Base-by-base conservation (phyloP, 2,888 invertebrate genomes). In the Cephus nigrinus region DNA sequence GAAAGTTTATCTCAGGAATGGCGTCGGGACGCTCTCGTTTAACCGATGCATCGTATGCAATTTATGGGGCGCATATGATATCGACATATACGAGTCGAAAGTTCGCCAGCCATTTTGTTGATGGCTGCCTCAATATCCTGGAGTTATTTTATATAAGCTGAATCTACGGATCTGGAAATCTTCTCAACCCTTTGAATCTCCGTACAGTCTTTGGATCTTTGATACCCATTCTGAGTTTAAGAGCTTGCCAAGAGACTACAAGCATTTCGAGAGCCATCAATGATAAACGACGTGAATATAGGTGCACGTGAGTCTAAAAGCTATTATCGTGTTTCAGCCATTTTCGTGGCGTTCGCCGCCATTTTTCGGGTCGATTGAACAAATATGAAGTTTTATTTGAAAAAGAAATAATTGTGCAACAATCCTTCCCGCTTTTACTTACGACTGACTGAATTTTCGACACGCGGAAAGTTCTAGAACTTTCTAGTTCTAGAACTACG, bases 11-110 rank as follows among this genome's bases (percentile, higher is more conserved):
- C 55, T 55, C 55, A 55, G 55, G 55, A 55, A 55, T 23, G 55
- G 55, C 55, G 55, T 55, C 55, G 55, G 55, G 55, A 55, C 55
- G 23, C 55, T 55, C 55, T 55, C 23, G 55, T 4, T 23, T 55
- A 55, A 55, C 55, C 55, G 71, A 71, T 71, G 71, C 71, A 30
- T 30, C 71, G 31, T 71, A 31, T 32, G 31, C 55, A 85, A 86
- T 86, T 86, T 86, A 86, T 85, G 79, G 82, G 74, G 80, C 79
- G 83, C 83, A 82, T 82, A 85, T 86, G 86, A 82, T 84, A 86
- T 85, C 84, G 84, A 84, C 84, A 83, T 84, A 71, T 32, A 32
- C 81, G 78, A 81, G 82, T 83, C 83, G 82, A 83, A 84, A 84
- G 84, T 83, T 84, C 76, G 79, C 55, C 55, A 23, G 55, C 55